Base-by-base conservation (phyloP, 1,140 invertebrate genomes). In the Dendrolimus punctatus region DNA sequence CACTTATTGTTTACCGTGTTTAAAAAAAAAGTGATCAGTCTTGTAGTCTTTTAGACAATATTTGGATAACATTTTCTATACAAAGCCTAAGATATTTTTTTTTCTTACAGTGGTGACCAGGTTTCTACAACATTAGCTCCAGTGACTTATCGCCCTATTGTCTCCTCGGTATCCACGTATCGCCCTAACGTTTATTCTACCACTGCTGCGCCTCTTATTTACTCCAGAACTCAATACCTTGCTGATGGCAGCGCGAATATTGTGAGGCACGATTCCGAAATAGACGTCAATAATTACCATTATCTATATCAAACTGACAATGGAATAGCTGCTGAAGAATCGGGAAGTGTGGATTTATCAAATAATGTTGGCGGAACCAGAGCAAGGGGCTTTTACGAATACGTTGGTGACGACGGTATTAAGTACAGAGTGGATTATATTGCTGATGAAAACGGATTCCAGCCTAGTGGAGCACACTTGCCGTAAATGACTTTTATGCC, bases 381-480 rank as follows among this genome's bases (percentile, higher is more conserved):
- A 42, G 92, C 91, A 0, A 87, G 88, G 38, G 91, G 91, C 8
- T 89, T 87, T 59, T 92, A 90, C 56, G 88, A 90, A 66, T 91
- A 90, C 56, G 80, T 89, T 36, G 90, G 88, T 6, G 84, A 87
- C 40, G 88, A 91, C 73, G 89, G 89, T 44, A 66, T 87, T 40
- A 79, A 84, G 23, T 89, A 91, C 68, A 82, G 88, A 47, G 89
- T 92, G 2, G 88, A 89, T 49, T 93, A 92, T 59, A 84, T 86
- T 7, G 91, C 91, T 63, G 92, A 91, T 59, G 90, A 92, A 69
- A 89, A 91, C 10, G 92, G 92, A 8, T 93, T 90, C 80, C 87
- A 89, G 59, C 89, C 92, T 7, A 72, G 80, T 55, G 91, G 90
- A 8, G 87, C 86, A 9, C 89, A 90, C 65, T 71, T 88, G 48